Conservation (phyloP, 2,888 invertebrate genomes). For the Drosophila yooni region DNA sequence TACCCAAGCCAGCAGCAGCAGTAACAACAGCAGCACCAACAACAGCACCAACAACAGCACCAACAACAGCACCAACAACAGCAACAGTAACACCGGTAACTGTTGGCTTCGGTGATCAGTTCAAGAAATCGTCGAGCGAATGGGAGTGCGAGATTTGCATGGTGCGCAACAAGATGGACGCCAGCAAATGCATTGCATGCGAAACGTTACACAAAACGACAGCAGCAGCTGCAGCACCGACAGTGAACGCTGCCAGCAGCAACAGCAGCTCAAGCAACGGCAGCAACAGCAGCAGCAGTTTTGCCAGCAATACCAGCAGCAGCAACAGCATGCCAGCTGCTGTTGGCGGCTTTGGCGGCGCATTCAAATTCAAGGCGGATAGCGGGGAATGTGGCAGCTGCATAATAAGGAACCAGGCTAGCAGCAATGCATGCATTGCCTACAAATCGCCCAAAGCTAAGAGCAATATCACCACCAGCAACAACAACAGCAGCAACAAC, state of each 20-base stretch:
- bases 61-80: conserved; percentile 2
- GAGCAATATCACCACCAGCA: conserved; percentile 9
- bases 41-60: neutral
- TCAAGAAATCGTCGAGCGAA: conserved; percentile 86
- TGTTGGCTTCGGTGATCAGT: conserved; percentile 82
- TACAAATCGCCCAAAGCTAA: conserved; percentile 86
- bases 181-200: conserved; percentile 86
- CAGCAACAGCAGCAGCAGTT: conserved; percentile 7
- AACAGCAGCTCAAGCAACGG: conserved; percentile 1
- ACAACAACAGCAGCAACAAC: conserved; percentile 8
- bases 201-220: conserved; percentile 83
- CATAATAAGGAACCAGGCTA: conserved; percentile 86
- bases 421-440: conserved; percentile 86
- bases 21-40: conserved; percentile 3
- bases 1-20: conserved; percentile 36
- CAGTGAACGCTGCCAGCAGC: neutral
- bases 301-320: conserved; percentile 12
- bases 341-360: conserved; percentile 79
- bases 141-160: conserved; percentile 90
- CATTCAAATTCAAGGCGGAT: conserved; percentile 86
- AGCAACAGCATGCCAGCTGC: conserved; percentile 6
- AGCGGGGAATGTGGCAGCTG: conserved; percentile 88
- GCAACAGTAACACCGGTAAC: neutral
- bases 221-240: neutral
- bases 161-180: conserved; percentile 86